Evolutionary conservation across 2,797 vertebrate genomes (phyloP).

Genomic region (Muscicapa comitata): DNA sequence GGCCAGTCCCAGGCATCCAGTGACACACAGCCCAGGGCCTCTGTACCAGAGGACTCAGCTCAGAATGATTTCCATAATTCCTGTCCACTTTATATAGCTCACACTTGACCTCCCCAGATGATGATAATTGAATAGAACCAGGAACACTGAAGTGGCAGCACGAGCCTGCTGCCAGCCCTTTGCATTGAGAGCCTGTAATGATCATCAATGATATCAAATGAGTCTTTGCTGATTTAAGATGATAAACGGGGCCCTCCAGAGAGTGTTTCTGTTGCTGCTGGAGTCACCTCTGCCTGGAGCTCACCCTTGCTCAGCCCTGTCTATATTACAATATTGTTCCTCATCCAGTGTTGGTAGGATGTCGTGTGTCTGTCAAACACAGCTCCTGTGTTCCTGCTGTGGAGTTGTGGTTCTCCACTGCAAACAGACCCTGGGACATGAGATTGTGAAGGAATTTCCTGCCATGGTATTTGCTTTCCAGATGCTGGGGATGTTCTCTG

Average conservation of each 20-base stretch:
- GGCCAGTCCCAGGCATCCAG: background rate
- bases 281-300: background rate
- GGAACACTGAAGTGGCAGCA: background rate
- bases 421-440: background rate
- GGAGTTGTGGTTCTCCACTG: background rate
- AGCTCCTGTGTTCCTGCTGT: background rate
- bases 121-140: background rate
- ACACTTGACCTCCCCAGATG: conserved; percentile 8
- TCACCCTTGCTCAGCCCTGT: background rate
- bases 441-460: background rate
- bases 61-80: background rate
- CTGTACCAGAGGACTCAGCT: background rate
- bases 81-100: background rate
- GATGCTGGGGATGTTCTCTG: background rate
- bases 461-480: background rate
- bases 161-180: background rate
- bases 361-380: background rate
- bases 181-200: background rate
- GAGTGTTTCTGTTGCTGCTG: background rate
- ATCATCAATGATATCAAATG: background rate
- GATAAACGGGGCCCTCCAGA: background rate
- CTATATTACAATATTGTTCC: background rate
- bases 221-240: background rate
- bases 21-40: background rate
- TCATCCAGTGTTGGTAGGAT: background rate